phyloP scores from a whole-genome alignment of 2,113 vertebrate genomes.

The Dipodomys stephensi region DNA sequence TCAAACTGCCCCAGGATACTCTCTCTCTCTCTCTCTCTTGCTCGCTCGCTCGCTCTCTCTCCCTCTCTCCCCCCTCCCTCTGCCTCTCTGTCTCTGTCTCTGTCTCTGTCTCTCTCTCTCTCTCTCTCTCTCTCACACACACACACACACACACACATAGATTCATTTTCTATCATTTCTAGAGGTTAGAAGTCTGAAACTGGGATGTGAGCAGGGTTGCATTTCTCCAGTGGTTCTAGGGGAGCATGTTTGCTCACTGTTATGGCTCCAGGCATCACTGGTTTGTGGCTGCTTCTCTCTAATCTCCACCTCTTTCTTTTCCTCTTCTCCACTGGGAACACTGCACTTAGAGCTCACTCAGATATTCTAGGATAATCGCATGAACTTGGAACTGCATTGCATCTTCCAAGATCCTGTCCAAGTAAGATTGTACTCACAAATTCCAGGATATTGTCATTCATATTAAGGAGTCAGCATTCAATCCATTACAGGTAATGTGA shows the following conservation, averaged over 20 bases:
- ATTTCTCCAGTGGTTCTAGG: not conserved
- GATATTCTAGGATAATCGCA: not conserved
- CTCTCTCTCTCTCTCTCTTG: too few relatives aligned
- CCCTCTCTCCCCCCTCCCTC: too few relatives aligned
- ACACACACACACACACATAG: too few relatives aligned
- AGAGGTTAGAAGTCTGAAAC: constrained; percentile 10
- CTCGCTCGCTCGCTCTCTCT: too few relatives aligned
- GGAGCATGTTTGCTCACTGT: not conserved
- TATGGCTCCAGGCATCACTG: not conserved
- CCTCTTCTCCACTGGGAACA: not conserved
- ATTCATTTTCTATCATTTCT: not conserved
- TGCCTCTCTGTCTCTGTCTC: too few relatives aligned
- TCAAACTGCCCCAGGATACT: too few relatives aligned
- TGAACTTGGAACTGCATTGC: not conserved
- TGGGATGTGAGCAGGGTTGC: not conserved
- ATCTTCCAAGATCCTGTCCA: not conserved
- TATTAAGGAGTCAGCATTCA: not conserved
- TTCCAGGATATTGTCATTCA: not conserved
- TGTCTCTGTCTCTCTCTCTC: too few relatives aligned
- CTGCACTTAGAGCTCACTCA: not conserved
- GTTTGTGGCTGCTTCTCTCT: not conserved
- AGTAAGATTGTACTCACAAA: too few relatives aligned
- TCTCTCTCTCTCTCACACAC: too few relatives aligned
- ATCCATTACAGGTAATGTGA: not conserved
- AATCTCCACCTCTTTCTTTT: not conserved